These are phyloP conservation scores for Eumaeus atala DNA, from an alignment of 1,140 invertebrate genomes.

Conservation along the genomic window DNA sequence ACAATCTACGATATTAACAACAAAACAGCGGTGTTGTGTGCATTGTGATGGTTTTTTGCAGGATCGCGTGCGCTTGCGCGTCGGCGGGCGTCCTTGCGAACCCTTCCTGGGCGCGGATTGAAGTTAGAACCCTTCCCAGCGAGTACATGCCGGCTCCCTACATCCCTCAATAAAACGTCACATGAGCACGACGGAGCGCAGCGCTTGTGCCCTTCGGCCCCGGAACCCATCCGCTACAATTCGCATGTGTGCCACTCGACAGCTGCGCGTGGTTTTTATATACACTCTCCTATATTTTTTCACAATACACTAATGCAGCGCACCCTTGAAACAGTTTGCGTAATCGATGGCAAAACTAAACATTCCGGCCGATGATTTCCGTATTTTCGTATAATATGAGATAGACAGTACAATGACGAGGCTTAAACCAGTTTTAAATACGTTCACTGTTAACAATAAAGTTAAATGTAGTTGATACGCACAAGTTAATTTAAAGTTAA, in stretches of 20 bases:
- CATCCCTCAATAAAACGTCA: constrained; percentile 43
- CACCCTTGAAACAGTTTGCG: constrained; percentile 74
- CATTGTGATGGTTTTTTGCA: constrained; percentile 67
- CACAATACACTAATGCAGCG: constrained; percentile 57
- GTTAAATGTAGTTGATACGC: neutral
- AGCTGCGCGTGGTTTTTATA: constrained; percentile 71
- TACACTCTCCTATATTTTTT: constrained; percentile 67
- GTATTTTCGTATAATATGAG: constrained; percentile 61
- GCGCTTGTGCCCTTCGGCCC: constrained; percentile 37
- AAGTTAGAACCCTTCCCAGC: constrained; percentile 58
- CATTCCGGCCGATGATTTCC: constrained; percentile 73
- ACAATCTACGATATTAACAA: constrained; percentile 71
- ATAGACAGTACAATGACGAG: constrained; percentile 29
- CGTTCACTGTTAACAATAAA: neutral
- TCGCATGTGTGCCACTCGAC: constrained; percentile 67
- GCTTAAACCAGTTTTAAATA: constrained; percentile 22
- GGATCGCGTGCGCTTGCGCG: constrained; percentile 71
- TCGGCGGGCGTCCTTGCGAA: constrained; percentile 63
- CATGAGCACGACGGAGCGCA: constrained; percentile 16
- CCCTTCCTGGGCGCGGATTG: constrained; percentile 60
- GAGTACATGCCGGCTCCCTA: constrained; percentile 27
- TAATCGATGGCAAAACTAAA: constrained; percentile 75
- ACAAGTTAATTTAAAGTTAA: too few species aligned
- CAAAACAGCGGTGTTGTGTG: constrained; percentile 64
- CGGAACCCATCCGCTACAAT: constrained; percentile 49